Base-by-base conservation (phyloP, 2,888 invertebrate species). In the Eucriotettix oculatus region DNA sequence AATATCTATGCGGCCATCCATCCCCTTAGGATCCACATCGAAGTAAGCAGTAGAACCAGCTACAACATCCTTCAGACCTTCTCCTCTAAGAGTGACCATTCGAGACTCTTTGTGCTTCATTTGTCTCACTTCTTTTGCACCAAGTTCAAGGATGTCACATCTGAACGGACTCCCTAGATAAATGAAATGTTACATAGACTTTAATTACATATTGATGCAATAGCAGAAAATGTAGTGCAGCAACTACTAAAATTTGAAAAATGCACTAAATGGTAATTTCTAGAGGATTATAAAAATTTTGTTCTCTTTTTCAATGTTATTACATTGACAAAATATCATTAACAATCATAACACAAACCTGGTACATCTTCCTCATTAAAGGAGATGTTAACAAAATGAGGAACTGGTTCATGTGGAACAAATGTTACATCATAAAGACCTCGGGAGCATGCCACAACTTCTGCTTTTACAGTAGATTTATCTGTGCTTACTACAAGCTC, bases 391-490 rank as follows among this genome's bases (percentile, higher is more conserved):
- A 95, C 92, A 67, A 87, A 91, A 72, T 95, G 94, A 10, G 91
- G 83, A 67, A 89, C 88, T 42, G 87, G 82, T n/a, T 89, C 87
- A 70, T 91, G 89, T 0, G 95, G 94, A 29, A 93, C 83, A 71
- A 93, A 94, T 0, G 93, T 93, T 2, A 94, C 93, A 69, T 93
- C 92, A 70, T 94, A 94, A 0, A 94, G 77, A 0, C 94, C 94
- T 41, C 94, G 81, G 3, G 93, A 90, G 67, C 91, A 88, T 9
- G 93, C 93, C 0, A 88, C 87, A 16, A 90, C 90, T 79, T 90
- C 82, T 1, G 90, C 90, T 72, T 94, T 90, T 2, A 94, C 90
- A 2, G 93, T 92, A 58, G 90, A 88, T 16, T 90, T 89, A 65
- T 85, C 84, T 0, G 93, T 94, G 56, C 92, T 92, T 1, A 95